These are phyloP conservation scores for Platalea minor DNA, from an alignment of 2,797 vertebrate species.

Conservation along the genomic window DNA sequence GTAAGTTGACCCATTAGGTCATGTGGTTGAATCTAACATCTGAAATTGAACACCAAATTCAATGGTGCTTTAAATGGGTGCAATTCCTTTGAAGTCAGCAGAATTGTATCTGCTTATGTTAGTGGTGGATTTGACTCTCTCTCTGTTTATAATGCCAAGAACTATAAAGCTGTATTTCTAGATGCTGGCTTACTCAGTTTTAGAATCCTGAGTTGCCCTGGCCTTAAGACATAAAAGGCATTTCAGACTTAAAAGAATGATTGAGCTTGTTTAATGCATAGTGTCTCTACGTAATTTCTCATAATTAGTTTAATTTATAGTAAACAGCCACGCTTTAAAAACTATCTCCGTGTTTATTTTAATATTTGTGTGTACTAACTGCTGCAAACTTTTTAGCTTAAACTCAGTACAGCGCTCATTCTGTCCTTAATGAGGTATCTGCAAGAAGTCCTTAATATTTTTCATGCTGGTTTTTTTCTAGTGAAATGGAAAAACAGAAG, in stretches of 20 bases:
- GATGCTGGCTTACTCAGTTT: background rate
- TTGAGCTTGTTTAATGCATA: background rate
- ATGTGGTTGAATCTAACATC: background rate
- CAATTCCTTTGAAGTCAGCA: slow-evolving; percentile 41
- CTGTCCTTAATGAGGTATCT: background rate
- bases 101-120: background rate
- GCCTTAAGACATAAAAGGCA: background rate
- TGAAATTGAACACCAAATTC: slow-evolving; percentile 33
- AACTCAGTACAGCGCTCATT: background rate
- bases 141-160: background rate
- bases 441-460: background rate
- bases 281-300: background rate
- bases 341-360: background rate
- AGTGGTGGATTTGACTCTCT: background rate
- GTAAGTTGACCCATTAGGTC: slow-evolving; percentile 1
- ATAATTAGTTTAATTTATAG: background rate
- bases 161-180: background rate
- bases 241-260: background rate
- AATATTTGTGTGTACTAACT: background rate
- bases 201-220: background rate
- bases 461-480: slow-evolving; percentile 33
- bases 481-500: slow-evolving; percentile 99
- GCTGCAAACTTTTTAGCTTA: background rate
- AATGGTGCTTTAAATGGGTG: slow-evolving; percentile 10
- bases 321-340: background rate